Base-by-base conservation (phyloP, 2,888 invertebrate species). In the Agapostemon virescens region DNA sequence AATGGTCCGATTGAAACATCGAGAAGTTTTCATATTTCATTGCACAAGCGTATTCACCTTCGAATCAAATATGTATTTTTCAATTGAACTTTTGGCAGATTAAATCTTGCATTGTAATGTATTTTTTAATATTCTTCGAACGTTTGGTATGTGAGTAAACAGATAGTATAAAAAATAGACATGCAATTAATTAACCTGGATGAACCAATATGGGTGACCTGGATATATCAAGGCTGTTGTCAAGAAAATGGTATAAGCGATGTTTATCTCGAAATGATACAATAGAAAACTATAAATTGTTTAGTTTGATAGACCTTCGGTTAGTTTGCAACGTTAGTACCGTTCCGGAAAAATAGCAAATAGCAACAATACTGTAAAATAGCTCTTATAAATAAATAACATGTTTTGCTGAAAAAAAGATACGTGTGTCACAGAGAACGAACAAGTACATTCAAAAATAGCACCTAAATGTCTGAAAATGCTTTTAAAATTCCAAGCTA, bases 141-240 rank as follows among this genome's bases (percentile, higher is more conserved):
- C 11, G 11, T 52, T 23, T 9, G 15, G 45, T 61, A n/a, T 7
- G 52, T 17, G 2, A 5, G n/a, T 30, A 42, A 69, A 40, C 76
- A 63, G 63, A 23, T 17, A 17, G 36, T 33, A 70, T 58, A 83
- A 61, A 78, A 83, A 76, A 87, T 86, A 86, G 84, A 84, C 81
- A 77, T 70, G 81, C 82, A 87, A 89, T 88, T 88, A 87, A 79
- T 89, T 90, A 88, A 90, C 90, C 90, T 80, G 89, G 87, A 90
- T 90, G 81, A 82, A 85, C 87, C 84, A 84, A 88, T 89, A 90
- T 85, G 88, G 86, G 74, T 87, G 86, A 82, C 88, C 88, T 88
- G 85, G 86, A 89, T 87, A 76, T 33, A n/a, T 79, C 90, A 89
- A 90, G 89, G 89, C 81, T 82, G 75, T 61, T 73, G 49, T 69